Percentiles rank a stretch among this genome's conserved stretches.
Evolutionary conservation across 2,113 vertebrate species (phyloP).

Genomic region (Sander vitreus): DNA sequence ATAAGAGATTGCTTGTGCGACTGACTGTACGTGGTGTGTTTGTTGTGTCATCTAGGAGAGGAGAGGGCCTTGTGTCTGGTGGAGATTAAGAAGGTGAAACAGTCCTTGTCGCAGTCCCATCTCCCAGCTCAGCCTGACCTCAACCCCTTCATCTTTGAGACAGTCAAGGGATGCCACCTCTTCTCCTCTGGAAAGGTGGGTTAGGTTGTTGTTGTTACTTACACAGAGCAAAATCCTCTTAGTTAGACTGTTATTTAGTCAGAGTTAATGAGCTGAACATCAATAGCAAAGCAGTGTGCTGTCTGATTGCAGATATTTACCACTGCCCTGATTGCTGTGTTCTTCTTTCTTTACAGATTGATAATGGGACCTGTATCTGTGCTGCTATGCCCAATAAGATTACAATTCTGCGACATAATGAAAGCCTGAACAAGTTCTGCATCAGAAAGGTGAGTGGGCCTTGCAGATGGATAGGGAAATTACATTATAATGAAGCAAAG

Average conservation of each 20-base stretch:
- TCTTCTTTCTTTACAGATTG: slow-evolving; percentile 86
- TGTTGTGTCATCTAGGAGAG: slow-evolving; percentile 85
- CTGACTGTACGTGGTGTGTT: slow-evolving; percentile 14
- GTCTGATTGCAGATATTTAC: slow-evolving; percentile 43
- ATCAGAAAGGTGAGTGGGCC: slow-evolving; percentile 91
- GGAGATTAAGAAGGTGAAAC: slow-evolving; percentile 98
- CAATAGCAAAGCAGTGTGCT: slow-evolving; percentile 12
- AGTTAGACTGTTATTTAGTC: slow-evolving; percentile 20
- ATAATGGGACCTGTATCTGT: slow-evolving; percentile 94
- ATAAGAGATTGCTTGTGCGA: neutral
- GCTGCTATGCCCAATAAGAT: slow-evolving; percentile 97
- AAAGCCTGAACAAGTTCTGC: slow-evolving; percentile 96
- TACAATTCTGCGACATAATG: slow-evolving; percentile 93
- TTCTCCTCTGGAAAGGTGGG: slow-evolving; percentile 96
- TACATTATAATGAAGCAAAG: neutral
- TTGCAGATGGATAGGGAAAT: neutral
- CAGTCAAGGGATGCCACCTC: slow-evolving; percentile 97
- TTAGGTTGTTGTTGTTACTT: neutral
- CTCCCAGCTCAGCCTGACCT: slow-evolving; percentile 95
- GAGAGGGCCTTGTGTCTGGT: slow-evolving; percentile 95
- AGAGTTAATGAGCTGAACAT: slow-evolving; percentile 49
- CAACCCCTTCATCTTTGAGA: slow-evolving; percentile 93
- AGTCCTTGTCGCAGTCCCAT: slow-evolving; percentile 97
- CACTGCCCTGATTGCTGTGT: slow-evolving; percentile 6
- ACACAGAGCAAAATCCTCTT: slow-evolving; percentile 2